Base-by-base conservation (phyloP, 1,140 invertebrate genomes). In the Riptortus pedestris region DNA sequence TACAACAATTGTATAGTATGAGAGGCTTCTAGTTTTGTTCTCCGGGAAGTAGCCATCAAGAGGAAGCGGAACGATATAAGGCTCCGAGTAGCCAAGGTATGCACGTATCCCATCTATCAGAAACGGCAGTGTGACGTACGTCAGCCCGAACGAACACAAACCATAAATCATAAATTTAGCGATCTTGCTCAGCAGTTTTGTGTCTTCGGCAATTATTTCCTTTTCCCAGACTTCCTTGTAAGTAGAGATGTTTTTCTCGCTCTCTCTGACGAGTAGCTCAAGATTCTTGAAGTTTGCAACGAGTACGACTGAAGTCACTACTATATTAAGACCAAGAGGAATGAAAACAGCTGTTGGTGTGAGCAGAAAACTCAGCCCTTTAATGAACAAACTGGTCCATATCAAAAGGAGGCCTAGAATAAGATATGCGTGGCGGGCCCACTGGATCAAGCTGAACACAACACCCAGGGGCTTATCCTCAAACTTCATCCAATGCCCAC, bases 271-370 rank as follows among this genome's bases (percentile, higher is more conserved):
- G 14, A 38, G 5, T 5, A 14, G 14, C 31, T 38, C 31, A 38
- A 38, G 5, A 7, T 38, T 14, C 31, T 14, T 38, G 31, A 7
- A 14, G 31, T 38, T 7, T 5, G 14, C 5, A 5, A 7, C 5
- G 31, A 38, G 31, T 7, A 38, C 31, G 5, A 14, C 31, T 14
- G 31, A 38, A 5, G 51, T 55, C 0, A 2, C 24, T 18, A 55
- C 51, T 24, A 55, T 24, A 14, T 55, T 55, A 4, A 55, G 12
- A 14, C 51, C 18, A 14, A 55, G 51, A 26, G 51, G 51, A 4
- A 55, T 55, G 51, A 55, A 55, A 26, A 55, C 51, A 12, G 51
- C 51, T 9, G 51, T 24, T 18, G 51, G 51, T 4, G 51, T 55
- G 5, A 55, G 26, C 14, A 55, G 24, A 55, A 55, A 55, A 16